Percentiles rank a stretch among this genome's conserved stretches.
Conservation (phyloP, 2,113 vertebrate species). For the Tamias sibiricus region DNA sequence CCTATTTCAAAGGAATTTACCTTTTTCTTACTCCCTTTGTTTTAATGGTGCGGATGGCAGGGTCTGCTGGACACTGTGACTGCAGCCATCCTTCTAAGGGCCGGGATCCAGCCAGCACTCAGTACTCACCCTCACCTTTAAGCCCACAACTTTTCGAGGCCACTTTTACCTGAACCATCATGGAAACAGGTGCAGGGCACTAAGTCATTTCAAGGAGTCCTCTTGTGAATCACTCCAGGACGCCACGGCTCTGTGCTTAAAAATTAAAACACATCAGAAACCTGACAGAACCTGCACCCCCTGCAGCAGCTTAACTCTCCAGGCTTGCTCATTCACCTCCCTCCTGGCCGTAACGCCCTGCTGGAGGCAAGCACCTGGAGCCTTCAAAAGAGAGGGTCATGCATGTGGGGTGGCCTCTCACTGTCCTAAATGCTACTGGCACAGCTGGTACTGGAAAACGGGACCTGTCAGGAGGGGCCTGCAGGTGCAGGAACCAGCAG, state of each 20-base stretch:
- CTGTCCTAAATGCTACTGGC: neutral
- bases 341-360: neutral
- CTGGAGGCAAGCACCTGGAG: neutral
- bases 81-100: neutral
- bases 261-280: neutral
- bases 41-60: neutral
- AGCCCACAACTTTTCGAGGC: constrained; percentile 22
- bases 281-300: neutral
- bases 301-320: neutral
- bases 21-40: neutral
- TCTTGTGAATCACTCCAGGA: neutral
- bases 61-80: constrained; percentile 39
- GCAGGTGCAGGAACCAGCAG: fast-evolving
- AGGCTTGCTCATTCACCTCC: neutral
- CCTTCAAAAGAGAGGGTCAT: too few species aligned
- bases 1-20: neutral
- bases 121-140: too few species aligned
- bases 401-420: neutral
- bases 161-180: constrained; percentile 13
- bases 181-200: neutral
- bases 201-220: neutral
- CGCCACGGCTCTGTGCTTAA: neutral
- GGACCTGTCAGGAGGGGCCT: neutral
- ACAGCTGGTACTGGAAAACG: neutral
- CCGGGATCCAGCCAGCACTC: neutral